Base-by-base conservation (phyloP, 2,888 invertebrate genomes). In the Drosophila bunnanda region DNA sequence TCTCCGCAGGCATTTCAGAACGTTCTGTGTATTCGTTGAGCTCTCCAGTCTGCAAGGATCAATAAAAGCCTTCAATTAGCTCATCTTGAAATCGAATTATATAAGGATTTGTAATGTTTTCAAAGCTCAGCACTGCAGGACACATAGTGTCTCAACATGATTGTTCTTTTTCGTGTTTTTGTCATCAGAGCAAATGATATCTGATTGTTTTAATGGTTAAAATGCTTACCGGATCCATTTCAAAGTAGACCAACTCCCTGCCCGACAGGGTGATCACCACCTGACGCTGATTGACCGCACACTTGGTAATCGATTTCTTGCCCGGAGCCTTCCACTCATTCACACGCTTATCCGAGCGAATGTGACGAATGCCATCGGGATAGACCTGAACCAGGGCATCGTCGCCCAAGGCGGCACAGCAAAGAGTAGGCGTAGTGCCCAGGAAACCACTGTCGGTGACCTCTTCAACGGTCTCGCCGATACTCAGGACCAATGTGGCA, bases 391-490 rank as follows among this genome's bases (percentile, higher is more conserved):
- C 98, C 28, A 99, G 93, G 1, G 99, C 98, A 93, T 99, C 99
- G 90, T 98, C 99, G 61, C 99, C 99, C 32, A 99, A 94, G 38
- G 99, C 97, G 12, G 98, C 98, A 93, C 99, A 99, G 76, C 98
- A 97, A n/a, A 99, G 93, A 0, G 99, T 99, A 0, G 99, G 99
- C 0, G 99, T 99, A 0, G 99, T 99, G 70, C 99, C 99, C 89
- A 99, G 94, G 93, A 99, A 99, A 48, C 99, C 99, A 75, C 99
- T 99, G 93, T 99, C 99, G 0, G 99, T 98, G 28, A 99, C 99
- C 96, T 99, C 99, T 93, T 99, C 99, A n/a, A 99, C 99, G 15
- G 99, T 99, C 93, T 99, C 99, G 82, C 99, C 99, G 92, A 99
- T 99, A 87, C 98, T 98, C 89, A 99, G 94, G 78, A 99, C 99